Base-by-base conservation (phyloP, 2,888 invertebrate genomes). In the Cheilosia urbana region DNA sequence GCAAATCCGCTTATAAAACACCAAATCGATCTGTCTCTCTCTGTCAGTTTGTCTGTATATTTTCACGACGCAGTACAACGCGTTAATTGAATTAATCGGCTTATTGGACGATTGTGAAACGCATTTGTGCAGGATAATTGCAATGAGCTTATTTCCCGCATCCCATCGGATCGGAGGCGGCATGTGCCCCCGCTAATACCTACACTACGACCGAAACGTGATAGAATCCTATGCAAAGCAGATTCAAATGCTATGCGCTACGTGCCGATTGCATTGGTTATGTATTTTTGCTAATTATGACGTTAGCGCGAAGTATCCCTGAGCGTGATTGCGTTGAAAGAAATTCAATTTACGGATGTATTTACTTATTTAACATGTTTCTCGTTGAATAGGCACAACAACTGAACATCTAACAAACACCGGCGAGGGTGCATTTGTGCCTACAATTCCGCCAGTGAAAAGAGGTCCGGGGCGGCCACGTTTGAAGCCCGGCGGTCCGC, bases 381-480 rank as follows among this genome's bases (percentile, higher is more conserved):
- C 1, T 62, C 19, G 17, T 55, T 49, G 11, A 47, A 37, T 51
- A 85, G 85, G 81, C 45, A 81, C 84, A 63, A 69, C 77, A 45
- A 84, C 72, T 37, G 75, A 87, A 63, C 87, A 81, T 75, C 71
- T 87, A 21, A 87, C 87, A 9, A 82, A 87, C 19, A 87, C 76
- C 15, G 87, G 88, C n/a, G 88, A 88, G 58, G 80, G 73, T 72
- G 21, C 75, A 37, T 89, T 89, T 73, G 87, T 88, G 60, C 87
- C 89, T 11, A 88, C 88, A 11, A 88, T 89, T 13, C 88, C 89
- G 11, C 87, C 89, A 1, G 90, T 94, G 27, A 93, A 95, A 72
- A 92, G 95, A 57, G 95, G 95, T 19, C 95, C 96, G 0, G 95
- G 96, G 9, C 92, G 96, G 79, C 95, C 96, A 0, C 93, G 96